Evolutionary conservation across 2,888 invertebrate species (phyloP).

Genomic region (Ecliptopera silaceata): DNA sequence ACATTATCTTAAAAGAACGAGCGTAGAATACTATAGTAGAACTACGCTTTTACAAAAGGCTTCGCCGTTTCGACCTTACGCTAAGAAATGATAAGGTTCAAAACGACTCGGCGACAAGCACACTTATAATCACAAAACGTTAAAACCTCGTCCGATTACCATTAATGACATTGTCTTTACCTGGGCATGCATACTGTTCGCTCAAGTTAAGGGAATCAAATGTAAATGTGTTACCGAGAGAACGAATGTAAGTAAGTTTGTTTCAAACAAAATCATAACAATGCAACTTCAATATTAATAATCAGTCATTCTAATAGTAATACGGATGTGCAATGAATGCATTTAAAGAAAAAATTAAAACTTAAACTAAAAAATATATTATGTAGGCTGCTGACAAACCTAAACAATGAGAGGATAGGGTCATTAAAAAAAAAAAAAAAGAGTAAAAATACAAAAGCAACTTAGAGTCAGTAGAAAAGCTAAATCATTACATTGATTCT

Average conservation of each 20-base stretch:
- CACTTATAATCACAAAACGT: constrained; percentile 37
- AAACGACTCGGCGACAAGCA: constrained; percentile 26
- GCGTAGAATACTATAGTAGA: constrained; percentile 49
- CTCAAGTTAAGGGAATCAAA: constrained; percentile 32
- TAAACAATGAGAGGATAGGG: not conserved
- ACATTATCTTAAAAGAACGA: constrained; percentile 47
- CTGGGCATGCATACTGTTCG: constrained; percentile 69
- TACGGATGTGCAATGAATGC: not conserved
- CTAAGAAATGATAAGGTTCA: not conserved
- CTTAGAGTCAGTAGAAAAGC: not conserved
- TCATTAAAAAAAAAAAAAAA: not conserved
- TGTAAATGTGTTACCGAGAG: constrained; percentile 23
- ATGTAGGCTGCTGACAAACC: too few relatives aligned
- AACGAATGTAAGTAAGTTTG: constrained; percentile 19
- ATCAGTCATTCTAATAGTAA: not conserved
- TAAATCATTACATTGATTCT: constrained; percentile 20
- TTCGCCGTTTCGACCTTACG: constrained; percentile 17
- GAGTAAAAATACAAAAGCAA: not conserved
- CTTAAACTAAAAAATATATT: too few relatives aligned
- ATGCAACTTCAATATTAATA: not conserved
- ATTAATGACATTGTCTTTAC: constrained; percentile 41
- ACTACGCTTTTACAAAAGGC: constrained; percentile 27
- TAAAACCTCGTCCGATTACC: constrained; percentile 35
- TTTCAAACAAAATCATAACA: not conserved
- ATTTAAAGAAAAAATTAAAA: too few relatives aligned